Conservation (phyloP, 2,888 invertebrate genomes). For the Leptinotarsa peninsularis region DNA sequence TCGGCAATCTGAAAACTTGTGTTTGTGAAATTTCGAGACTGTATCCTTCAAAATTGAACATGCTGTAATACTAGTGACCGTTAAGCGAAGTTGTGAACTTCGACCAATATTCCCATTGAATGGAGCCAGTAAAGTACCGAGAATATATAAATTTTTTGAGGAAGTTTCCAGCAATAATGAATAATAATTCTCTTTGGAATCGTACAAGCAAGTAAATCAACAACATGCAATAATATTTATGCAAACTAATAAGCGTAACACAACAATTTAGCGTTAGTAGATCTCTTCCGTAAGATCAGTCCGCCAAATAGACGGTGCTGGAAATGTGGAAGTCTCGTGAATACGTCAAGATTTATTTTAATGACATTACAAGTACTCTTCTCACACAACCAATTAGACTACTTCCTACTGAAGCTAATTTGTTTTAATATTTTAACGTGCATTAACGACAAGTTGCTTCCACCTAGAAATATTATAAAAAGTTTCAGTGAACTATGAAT, state of each 20-base stretch:
- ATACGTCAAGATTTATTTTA: background rate
- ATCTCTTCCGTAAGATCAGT: background rate
- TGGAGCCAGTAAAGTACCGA: background rate
- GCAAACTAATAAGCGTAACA: conserved; percentile 14
- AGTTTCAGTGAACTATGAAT: no score
- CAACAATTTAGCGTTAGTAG: background rate
- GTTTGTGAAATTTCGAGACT: no score
- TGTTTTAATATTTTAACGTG: background rate
- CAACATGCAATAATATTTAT: conserved; percentile 14
- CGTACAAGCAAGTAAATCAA: background rate
- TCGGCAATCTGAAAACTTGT: no score
- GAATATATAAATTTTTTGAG: background rate
- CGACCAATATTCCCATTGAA: no score
- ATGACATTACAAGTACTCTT: background rate
- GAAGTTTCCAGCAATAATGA: background rate
- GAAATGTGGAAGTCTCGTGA: background rate
- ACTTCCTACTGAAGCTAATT: conserved; percentile 10
- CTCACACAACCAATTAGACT: conserved; percentile 5
- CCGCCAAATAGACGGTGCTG: background rate
- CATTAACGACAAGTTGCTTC: no score
- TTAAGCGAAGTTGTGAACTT: no score
- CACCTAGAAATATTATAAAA: no score
- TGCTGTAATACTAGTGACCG: no score
- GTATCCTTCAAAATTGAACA: no score
- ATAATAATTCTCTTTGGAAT: conserved; percentile 2